Evolutionary conservation across 1,140 invertebrate genomes (phyloP).

Genomic region (Drosophila pruinosa): DNA sequence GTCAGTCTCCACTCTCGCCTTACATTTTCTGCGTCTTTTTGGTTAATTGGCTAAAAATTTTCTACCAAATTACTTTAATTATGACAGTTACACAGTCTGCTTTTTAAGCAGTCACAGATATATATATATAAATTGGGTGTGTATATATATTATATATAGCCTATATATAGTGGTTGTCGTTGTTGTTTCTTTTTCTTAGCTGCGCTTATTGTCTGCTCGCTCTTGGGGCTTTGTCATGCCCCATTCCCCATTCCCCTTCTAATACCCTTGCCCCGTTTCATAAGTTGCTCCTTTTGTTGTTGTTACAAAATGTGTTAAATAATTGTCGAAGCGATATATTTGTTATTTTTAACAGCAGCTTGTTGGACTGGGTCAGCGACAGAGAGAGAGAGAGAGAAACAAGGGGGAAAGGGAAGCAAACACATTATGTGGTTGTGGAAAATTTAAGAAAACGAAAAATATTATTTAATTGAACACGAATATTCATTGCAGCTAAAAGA

Average conservation of each 20-base stretch:
- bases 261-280: not conserved
- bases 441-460: not conserved
- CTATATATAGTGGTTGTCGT: constrained; percentile 2
- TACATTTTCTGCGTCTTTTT: constrained; percentile 78
- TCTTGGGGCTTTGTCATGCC: constrained; percentile 16
- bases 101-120: constrained; percentile 25
- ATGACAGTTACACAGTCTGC: constrained; percentile 77
- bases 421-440: too few species aligned
- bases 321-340: constrained; percentile 61
- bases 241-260: not conserved
- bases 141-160: not conserved
- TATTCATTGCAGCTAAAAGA: too few species aligned
- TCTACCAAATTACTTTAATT: constrained; percentile 83
- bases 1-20: constrained; percentile 39
- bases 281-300: not conserved
- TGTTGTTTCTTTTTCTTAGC: constrained; percentile 42
- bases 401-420: too few species aligned
- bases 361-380: constrained; percentile 10
- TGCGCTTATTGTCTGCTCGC: constrained; percentile 56
- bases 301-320: constrained; percentile 76
- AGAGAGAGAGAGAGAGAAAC: not conserved
- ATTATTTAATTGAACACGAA: too few species aligned
- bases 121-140: not conserved
- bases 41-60: constrained; percentile 82
- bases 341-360: constrained; percentile 9